A percentile compares a stretch with the other conserved stretches of the same genome.
Conservation (phyloP, 2,797 vertebrate genomes). For the Mastacembelus armatus region DNA sequence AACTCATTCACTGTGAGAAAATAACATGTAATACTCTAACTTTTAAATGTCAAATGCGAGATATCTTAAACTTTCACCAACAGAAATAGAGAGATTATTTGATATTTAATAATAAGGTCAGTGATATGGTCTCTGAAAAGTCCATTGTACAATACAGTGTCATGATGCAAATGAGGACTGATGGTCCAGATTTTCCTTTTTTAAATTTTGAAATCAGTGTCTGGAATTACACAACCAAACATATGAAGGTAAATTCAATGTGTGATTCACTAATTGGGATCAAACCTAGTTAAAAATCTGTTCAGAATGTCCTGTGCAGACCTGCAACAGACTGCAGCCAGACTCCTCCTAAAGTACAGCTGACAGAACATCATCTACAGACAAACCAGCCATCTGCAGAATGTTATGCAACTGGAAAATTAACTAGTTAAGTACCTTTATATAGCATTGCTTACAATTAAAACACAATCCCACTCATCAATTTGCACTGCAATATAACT, state of each 20-base stretch:
- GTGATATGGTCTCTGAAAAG: background rate
- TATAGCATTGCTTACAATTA: background rate
- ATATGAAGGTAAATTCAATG: background rate
- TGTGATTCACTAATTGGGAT: constrained; percentile 43
- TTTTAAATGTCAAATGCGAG: too few relatives aligned
- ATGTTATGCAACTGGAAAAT: background rate
- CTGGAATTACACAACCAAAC: constrained; percentile 2
- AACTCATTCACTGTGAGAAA: too few relatives aligned
- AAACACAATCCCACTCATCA: background rate
- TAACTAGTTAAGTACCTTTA: background rate
- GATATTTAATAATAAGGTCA: background rate
- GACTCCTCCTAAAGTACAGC: constrained; percentile 24
- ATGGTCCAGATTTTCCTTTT: too few relatives aligned
- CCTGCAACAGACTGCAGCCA: constrained; percentile 27
- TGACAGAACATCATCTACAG: constrained; percentile 20
- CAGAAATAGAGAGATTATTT: background rate
- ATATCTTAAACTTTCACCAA: background rate
- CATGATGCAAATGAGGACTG: too few relatives aligned
- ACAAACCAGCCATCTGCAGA: constrained; percentile 22
- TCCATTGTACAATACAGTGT: too few relatives aligned
- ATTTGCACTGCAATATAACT: background rate
- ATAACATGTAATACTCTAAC: too few relatives aligned
- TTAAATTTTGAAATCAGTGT: background rate
- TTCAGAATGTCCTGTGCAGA: constrained; percentile 16
- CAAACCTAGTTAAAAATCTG: constrained; percentile 27